These are phyloP conservation scores for Chiroxiphia lanceolata DNA, from an alignment of 2,797 vertebrate species.

Conservation along the genomic window DNA sequence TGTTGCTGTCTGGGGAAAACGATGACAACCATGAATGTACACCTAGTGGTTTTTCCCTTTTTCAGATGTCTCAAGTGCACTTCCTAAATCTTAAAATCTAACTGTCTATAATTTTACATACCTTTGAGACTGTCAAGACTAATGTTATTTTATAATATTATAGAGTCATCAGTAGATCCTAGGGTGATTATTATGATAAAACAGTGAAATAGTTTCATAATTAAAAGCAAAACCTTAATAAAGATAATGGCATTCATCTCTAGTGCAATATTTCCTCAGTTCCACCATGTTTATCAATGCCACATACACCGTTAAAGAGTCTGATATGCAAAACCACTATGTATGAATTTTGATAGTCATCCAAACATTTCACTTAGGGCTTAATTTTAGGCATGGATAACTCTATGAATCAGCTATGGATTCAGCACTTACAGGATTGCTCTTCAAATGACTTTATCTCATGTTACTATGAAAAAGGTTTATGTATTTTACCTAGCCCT, in stretches of 20 bases:
- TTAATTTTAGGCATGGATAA: not conserved
- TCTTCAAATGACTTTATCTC: not conserved
- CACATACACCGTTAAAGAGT: not conserved
- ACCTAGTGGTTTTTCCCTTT: not conserved
- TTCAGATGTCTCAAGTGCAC: not conserved
- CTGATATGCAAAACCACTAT: not conserved
- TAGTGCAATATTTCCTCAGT: not conserved
- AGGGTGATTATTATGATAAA: not conserved
- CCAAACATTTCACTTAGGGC: not conserved
- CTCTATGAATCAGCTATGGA: not conserved
- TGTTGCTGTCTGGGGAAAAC: not conserved
- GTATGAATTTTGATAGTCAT: not conserved
- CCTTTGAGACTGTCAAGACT: not conserved
- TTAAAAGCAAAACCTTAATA: not conserved
- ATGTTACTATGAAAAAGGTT: not conserved
- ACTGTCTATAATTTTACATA: rapidly evolving
- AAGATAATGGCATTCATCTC: not conserved
- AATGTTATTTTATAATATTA: not conserved
- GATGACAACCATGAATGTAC: not conserved
- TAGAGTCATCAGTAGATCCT: not conserved
- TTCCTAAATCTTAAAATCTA: not conserved
- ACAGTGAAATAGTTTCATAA: not conserved
- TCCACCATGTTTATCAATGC: not conserved
- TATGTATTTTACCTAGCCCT: not conserved
- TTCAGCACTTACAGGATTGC: not conserved